phyloP scores from a whole-genome alignment of 2,113 vertebrate genomes.

The Camelus dromedarius region DNA sequence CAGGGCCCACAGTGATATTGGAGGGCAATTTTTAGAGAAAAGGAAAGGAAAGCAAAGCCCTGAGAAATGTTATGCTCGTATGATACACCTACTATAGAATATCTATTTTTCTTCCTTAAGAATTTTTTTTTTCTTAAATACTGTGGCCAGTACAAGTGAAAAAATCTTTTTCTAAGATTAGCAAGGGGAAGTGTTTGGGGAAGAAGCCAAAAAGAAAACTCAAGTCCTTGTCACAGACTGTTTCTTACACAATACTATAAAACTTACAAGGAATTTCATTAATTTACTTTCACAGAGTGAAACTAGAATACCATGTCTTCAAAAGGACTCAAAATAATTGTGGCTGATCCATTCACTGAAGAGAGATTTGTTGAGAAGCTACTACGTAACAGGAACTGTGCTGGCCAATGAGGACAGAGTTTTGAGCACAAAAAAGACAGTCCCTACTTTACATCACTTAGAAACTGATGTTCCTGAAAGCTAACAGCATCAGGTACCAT shows the following conservation, averaged over 20 bases:
- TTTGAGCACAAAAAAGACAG: not conserved
- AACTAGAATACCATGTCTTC: not conserved
- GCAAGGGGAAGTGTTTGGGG: not conserved
- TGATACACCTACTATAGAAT: not conserved
- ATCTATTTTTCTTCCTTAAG: not conserved
- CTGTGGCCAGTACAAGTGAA: not conserved
- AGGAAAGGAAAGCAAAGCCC: not conserved
- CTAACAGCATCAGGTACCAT: not conserved
- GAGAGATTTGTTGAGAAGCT: not conserved
- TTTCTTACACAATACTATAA: not conserved
- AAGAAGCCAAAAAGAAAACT: constrained; percentile 38
- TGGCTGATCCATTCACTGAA: not conserved
- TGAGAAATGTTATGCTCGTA: not conserved
- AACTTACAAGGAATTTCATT: not conserved
- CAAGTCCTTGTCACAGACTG: not conserved
- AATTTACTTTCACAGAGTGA: not conserved
- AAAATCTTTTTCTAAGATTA: not conserved
- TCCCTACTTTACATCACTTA: not conserved
- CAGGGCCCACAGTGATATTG: not conserved
- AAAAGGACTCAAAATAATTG: not conserved
- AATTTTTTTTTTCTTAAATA: not conserved
- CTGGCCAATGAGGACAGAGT: not conserved
- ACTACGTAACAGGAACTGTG: not conserved
- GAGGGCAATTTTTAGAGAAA: not conserved
- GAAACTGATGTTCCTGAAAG: not conserved